Base-by-base conservation (phyloP, 1,140 invertebrate species). In the Rhizoglyphus robini region DNA sequence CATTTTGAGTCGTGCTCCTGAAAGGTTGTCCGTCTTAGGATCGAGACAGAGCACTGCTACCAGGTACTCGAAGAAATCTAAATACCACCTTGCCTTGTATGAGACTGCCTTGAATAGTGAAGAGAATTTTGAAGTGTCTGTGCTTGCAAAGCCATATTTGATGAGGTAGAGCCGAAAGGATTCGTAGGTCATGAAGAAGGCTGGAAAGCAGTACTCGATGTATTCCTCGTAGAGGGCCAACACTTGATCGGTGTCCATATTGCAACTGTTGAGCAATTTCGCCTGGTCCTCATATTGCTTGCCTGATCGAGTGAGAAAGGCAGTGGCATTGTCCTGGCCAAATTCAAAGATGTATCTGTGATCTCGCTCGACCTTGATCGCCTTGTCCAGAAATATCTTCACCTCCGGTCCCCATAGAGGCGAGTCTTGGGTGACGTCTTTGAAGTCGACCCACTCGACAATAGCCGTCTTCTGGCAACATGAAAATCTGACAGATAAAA, bases 381-480 rank as follows among this genome's bases (percentile, higher is more conserved):
- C 8, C 23, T 51, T 51, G 15, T n/a, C 48, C 3, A 32, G 15
- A 27, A 60, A 60, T 11, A 29, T 34, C 29, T 29, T 29, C 58
- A 60, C 27, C 29, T 60, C 58, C 2, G 58, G 58, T n/a, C 58
- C 58, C 58, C 27, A 60, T 34, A 60, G 29, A 3, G 15, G 3
- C 13, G 23, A 15, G 36, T 46, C n/a, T 13, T 60, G 15, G 3
- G 36, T 13, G 3, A 34, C 29, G 2, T 60, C 58, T 27, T 60
- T 60, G 8, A 60, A 15, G 13, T 15, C 3, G 8, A 60, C 27
- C 58, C 58, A 60, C 29, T 13, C 13, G 23, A 60, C 13, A 11
- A 23, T n/a, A 34, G 32, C 13, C 11, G 32, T 60, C 23, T 60
- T 32, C 29, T 60, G 58, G 29, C 58, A 60, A 46, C 58, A 60